Evolutionary conservation across 2,888 invertebrate species (phyloP), one percentile per base, ranked within the genome.

Genomic region (Bruchidius siliquastri): DNA sequence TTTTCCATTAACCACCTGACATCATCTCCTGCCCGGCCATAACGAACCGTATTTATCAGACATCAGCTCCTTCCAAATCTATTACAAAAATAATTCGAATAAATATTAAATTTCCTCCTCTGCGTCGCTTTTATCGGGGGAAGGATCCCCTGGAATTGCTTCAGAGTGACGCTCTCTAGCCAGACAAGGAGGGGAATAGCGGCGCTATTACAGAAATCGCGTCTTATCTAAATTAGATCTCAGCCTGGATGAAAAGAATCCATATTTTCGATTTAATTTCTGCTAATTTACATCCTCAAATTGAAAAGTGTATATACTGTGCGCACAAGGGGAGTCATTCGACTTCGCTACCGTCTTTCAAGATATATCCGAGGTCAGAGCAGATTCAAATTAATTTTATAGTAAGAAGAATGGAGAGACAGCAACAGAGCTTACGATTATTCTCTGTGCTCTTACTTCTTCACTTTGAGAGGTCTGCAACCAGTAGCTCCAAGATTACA

Each of bases 221-320:
- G 81, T 80, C 84, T 85, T 85, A 86, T 86, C 86, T 85, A 85
- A 86, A 86, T 86, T 84, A 86, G 86, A 86, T 86, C 86, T 81
- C 81, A 80, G 78, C 79, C 81, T 79, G 83, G 84, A 83, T 85
- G 85, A 85, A 85, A 85, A 84, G 85, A 85, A 85, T 85, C 85
- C 85, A 85, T 85, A 85, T 85, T 85, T 85, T 85, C 85, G 84
- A 85, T 85, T 85, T 85, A 85, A 85, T 85, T 85, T 84, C 82
- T 84, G 82, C 85, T 85, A 85, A 85, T 85, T 85, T 85, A 85
- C 85, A 85, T 85, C 84, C 84, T 82, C 81, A 85, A 85, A 85
- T 85, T 85, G 85, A 85, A 85, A 84, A 85, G 30, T 71, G 20
- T 71, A 71, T 32, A 68, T 49, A 49, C 10, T 49, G 1, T 8